phyloP scores from a whole-genome alignment of 2,113 vertebrate genomes.

The Notothenia coriiceps region DNA sequence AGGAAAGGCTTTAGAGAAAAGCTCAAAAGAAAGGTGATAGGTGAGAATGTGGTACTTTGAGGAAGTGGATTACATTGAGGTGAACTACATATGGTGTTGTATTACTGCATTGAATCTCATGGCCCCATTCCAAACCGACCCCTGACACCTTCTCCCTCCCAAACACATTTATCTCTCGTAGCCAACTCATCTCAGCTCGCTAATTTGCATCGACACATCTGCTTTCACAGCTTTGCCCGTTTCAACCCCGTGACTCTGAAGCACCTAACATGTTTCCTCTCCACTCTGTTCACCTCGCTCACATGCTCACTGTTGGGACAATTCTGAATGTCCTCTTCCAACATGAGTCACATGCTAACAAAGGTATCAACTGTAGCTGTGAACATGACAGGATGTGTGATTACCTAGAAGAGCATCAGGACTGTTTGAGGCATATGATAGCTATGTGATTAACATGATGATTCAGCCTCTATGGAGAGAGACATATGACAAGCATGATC shows the following conservation, averaged over 20 bases:
- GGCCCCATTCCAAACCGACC: too few species aligned
- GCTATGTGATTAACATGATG: too few species aligned
- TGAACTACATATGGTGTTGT: conserved; percentile 3
- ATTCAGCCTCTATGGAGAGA: too few species aligned
- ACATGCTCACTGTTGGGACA: conserved; percentile 18
- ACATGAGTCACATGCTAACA: too few species aligned
- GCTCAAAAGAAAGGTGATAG: conserved; percentile 64
- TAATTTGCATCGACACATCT: conserved; percentile 59
- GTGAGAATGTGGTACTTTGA: conserved; percentile 43
- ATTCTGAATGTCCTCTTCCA: too few species aligned
- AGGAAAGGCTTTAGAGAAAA: conserved; percentile 64
- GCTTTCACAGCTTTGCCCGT: conserved; percentile 48
- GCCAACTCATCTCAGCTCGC: conserved; percentile 19
- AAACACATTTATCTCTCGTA: conserved; percentile 19
- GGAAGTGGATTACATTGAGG: conserved; percentile 28
- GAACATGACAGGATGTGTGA: too few species aligned
- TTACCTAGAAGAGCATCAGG: too few species aligned
- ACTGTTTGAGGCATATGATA: too few species aligned
- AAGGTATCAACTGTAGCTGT: too few species aligned
- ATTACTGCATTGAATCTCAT: not conserved
- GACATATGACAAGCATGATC: too few species aligned
- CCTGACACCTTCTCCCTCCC: too few species aligned
- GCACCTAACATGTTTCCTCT: conserved; percentile 55
- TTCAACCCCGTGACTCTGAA: conserved; percentile 49
- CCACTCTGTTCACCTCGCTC: conserved; percentile 29